phyloP scores from a whole-genome alignment of 2,113 vertebrate species.

The Salminus brasiliensis region DNA sequence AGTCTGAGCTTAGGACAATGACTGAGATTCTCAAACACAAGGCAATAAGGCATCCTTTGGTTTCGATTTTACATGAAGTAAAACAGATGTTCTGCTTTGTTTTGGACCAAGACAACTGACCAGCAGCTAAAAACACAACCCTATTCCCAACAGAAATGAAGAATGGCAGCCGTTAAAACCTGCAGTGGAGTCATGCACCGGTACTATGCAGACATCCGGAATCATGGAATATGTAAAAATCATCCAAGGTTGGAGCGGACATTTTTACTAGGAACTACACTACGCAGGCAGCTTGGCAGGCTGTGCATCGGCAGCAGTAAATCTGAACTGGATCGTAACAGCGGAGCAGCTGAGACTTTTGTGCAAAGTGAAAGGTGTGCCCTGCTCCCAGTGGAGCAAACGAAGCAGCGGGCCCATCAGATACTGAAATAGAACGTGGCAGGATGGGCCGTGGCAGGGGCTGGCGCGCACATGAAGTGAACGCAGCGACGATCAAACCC shows the following conservation, averaged over 20 bases:
- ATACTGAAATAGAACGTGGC: background rate
- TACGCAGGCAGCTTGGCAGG: slow-evolving; percentile 47
- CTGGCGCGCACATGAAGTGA: slow-evolving; percentile 6
- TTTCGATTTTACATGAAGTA: no score
- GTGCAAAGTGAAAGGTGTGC: background rate
- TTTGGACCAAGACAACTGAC: no score
- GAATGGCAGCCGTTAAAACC: slow-evolving; percentile 47
- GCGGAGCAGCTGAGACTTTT: background rate
- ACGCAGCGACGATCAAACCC: slow-evolving; percentile 36
- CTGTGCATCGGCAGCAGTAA: slow-evolving; percentile 39
- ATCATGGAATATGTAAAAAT: slow-evolving; percentile 54
- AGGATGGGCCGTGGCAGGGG: background rate
- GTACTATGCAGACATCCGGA: slow-evolving; percentile 41
- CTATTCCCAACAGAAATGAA: slow-evolving; percentile 59
- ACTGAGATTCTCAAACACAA: no score
- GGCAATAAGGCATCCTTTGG: no score
- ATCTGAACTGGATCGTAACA: slow-evolving; percentile 12
- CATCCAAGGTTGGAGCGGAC: slow-evolving; percentile 23
- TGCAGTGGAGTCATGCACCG: slow-evolving; percentile 53
- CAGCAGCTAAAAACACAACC: no score
- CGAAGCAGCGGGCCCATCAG: background rate
- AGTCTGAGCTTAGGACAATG: no score
- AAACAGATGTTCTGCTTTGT: no score
- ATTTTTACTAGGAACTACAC: slow-evolving; percentile 46
- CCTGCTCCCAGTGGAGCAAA: background rate